phyloP scores from a whole-genome alignment of 2,797 vertebrate species.

The Helicolenus hilgendorfi region DNA sequence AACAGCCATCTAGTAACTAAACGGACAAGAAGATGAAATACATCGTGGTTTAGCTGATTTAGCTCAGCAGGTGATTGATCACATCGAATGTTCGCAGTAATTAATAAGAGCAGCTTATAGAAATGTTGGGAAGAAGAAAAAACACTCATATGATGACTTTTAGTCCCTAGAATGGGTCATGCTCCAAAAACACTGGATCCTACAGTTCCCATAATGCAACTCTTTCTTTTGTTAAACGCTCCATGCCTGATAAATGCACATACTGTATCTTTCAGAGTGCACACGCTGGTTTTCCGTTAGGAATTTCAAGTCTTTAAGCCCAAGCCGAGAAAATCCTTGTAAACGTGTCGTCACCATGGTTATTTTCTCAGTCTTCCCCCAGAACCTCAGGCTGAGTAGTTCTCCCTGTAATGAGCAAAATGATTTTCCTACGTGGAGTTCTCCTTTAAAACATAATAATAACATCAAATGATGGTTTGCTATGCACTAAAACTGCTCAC shows the following conservation, averaged over 20 bases:
- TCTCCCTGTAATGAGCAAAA: not conserved
- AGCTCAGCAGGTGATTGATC: not conserved
- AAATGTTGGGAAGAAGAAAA: not conserved
- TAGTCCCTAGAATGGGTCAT: not conserved
- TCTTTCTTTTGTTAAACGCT: not conserved
- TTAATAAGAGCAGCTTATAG: not conserved
- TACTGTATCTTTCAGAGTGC: not conserved
- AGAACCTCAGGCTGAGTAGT: not conserved
- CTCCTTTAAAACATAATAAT: constrained; percentile 16
- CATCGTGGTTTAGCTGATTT: not conserved
- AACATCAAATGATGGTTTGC: constrained; percentile 15
- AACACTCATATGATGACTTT: not conserved
- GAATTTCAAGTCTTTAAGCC: not conserved
- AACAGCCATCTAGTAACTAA: not conserved
- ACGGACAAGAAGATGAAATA: not conserved
- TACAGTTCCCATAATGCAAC: not conserved
- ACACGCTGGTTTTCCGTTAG: not conserved
- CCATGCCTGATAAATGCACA: not conserved
- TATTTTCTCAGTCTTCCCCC: not conserved
- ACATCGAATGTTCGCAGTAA: not conserved
- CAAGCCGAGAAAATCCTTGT: not conserved
- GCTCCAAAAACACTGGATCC: not conserved
- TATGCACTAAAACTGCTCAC: not conserved
- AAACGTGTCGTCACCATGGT: not conserved
- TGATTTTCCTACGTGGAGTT: not conserved